phyloP scores from a whole-genome alignment of 2,113 vertebrate species.

The Poeciliopsis turrubarensis region DNA sequence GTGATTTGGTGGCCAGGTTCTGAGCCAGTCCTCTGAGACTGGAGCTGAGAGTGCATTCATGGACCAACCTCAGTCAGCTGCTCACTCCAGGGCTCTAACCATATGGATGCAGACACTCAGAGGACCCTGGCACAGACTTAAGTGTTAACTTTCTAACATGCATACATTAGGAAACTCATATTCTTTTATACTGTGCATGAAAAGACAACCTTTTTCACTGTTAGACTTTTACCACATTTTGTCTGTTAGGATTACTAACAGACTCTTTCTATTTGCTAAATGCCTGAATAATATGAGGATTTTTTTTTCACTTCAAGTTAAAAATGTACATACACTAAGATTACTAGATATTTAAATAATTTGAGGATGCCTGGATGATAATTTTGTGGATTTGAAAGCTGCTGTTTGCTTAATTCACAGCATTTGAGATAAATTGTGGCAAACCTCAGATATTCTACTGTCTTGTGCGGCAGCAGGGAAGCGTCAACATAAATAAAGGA shows the following conservation, averaged over 20 bases:
- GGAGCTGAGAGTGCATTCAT: conserved; percentile 57
- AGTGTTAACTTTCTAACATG: conserved; percentile 11
- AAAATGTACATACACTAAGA: too few relatives aligned
- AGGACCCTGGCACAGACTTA: conserved; percentile 6
- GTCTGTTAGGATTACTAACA: neutral
- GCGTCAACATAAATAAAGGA: too few relatives aligned
- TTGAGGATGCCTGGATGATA: too few relatives aligned
- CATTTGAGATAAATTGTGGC: too few relatives aligned
- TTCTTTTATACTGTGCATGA: neutral
- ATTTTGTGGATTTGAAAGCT: too few relatives aligned
- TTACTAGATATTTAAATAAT: too few relatives aligned
- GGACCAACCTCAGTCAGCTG: conserved; percentile 72
- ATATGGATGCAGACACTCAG: conserved; percentile 58
- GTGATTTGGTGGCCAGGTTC: conserved; percentile 71
- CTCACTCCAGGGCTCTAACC: conserved; percentile 44
- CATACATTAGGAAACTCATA: neutral
- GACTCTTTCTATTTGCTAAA: too few relatives aligned
- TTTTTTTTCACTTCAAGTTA: too few relatives aligned
- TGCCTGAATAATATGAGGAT: neutral
- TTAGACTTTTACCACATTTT: neutral
- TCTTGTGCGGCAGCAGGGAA: too few relatives aligned
- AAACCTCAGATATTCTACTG: too few relatives aligned
- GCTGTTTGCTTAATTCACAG: too few relatives aligned
- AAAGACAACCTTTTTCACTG: neutral
- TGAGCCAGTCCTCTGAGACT: conserved; percentile 62